A percentile compares a stretch with the other conserved stretches of the same genome.
phyloP scores from a whole-genome alignment of 2,888 invertebrate species.

The Drosophila atripex region DNA sequence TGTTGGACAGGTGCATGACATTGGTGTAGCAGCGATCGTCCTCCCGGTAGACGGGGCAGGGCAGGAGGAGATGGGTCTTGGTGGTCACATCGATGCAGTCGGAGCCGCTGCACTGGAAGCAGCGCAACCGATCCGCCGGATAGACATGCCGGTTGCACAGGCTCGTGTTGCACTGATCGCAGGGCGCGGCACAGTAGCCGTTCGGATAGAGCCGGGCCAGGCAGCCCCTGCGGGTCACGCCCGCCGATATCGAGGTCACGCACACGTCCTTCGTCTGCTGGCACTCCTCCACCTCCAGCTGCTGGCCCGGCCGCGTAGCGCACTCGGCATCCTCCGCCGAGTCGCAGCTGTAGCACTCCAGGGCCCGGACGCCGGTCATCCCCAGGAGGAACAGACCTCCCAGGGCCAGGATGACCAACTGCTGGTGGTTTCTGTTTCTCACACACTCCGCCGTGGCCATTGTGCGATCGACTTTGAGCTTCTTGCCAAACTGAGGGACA shows the following conservation, averaged over 20 bases:
- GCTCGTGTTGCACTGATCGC: conserved; percentile 72
- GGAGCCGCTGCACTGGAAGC: conserved; percentile 78
- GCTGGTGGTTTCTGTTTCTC: not conserved
- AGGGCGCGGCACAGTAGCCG: conserved; percentile 72
- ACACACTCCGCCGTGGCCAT: conserved; percentile 8
- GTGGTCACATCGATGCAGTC: conserved; percentile 68
- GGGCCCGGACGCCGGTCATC: not conserved
- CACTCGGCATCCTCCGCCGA: conserved; percentile 74
- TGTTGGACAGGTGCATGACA: conserved; percentile 65
- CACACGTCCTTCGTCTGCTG: conserved; percentile 59
- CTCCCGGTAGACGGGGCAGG: conserved; percentile 74
- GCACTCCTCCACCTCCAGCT: conserved; percentile 79
- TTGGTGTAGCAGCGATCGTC: conserved; percentile 79
- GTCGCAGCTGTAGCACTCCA: conserved; percentile 78
- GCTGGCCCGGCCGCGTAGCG: conserved; percentile 78
- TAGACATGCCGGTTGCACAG: conserved; percentile 76
- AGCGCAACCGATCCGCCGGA: conserved; percentile 71
- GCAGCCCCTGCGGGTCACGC: conserved; percentile 77
- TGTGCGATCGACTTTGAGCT: not conserved
- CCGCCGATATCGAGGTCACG: conserved; percentile 73
- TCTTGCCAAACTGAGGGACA: conserved; percentile 6
- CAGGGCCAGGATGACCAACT: conserved; percentile 8
- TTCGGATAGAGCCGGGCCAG: conserved; percentile 69
- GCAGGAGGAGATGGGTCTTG: conserved; percentile 53
- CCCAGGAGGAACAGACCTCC: conserved; percentile 8